phyloP scores from a whole-genome alignment of 92 coral and sea anemone species.

The Actinernus sp. region DNA sequence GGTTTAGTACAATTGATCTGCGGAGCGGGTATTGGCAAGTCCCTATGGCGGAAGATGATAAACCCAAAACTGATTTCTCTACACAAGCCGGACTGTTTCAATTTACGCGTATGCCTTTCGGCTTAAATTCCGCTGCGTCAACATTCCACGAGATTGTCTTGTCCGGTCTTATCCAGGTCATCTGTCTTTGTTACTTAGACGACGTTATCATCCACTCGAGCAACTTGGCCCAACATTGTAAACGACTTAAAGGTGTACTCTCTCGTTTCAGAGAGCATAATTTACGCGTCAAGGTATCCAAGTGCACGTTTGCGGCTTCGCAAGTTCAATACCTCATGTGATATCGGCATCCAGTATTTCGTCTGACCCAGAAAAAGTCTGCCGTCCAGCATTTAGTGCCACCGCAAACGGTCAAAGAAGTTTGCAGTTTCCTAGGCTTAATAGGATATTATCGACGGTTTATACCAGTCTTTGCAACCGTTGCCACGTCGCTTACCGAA shows the following conservation, averaged over 20 bases:
- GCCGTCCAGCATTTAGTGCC: slow-evolving; percentile 3
- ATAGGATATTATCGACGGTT: slow-evolving; percentile 18
- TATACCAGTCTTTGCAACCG: slow-evolving; percentile 19
- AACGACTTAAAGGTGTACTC: slow-evolving; percentile 7
- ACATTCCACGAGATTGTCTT: slow-evolving; percentile 24
- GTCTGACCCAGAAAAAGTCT: slow-evolving; percentile 14
- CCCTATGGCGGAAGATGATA: slow-evolving; percentile 8
- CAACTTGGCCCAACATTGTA: slow-evolving; percentile 21
- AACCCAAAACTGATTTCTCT: slow-evolving; percentile 29
- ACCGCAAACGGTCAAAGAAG: slow-evolving; percentile 14
- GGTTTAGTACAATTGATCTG: slow-evolving; percentile 22
- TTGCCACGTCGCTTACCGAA: slow-evolving; percentile 25
- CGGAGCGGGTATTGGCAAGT: slow-evolving; percentile 44
- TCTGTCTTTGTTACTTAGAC: slow-evolving; percentile 16
- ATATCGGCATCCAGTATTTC: slow-evolving; percentile 15
- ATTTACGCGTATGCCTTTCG: slow-evolving; percentile 23
- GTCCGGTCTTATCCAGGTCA: slow-evolving; percentile 4
- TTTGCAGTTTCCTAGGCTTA: slow-evolving; percentile 28
- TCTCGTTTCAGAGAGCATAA: slow-evolving; percentile 22
- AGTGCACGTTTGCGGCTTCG: slow-evolving; percentile 20
- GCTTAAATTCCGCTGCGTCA: slow-evolving; percentile 8
- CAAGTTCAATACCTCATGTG: slow-evolving; percentile 20
- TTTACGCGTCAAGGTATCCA: slow-evolving; percentile 21
- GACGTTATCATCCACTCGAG: slow-evolving; percentile 24
- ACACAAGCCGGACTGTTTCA: background rate